Conservation (phyloP, 2,113 vertebrate species). For the Toxotes chatareus region DNA sequence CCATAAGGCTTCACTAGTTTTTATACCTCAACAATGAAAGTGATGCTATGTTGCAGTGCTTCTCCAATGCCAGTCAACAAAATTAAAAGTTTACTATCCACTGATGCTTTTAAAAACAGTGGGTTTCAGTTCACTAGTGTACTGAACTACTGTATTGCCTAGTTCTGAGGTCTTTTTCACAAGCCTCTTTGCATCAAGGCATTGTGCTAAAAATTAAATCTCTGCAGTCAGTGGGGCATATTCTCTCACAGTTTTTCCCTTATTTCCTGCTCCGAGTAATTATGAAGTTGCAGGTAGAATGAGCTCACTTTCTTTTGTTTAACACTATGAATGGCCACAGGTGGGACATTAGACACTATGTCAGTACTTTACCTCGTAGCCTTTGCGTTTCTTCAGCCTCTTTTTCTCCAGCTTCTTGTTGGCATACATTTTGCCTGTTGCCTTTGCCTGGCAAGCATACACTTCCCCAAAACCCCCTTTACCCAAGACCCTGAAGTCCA, state of each 20-base stretch:
- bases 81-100: slow-evolving; percentile 41
- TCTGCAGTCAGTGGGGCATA: slow-evolving; percentile 36
- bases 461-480: slow-evolving; percentile 87
- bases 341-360: background rate
- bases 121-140: background rate
- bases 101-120: slow-evolving; percentile 50
- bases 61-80: background rate
- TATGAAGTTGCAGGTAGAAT: background rate
- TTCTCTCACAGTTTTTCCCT: slow-evolving; percentile 16
- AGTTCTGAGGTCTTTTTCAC: slow-evolving; percentile 61
- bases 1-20: background rate
- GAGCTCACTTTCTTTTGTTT: background rate
- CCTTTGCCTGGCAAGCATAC: slow-evolving; percentile 84
- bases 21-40: background rate
- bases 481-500: slow-evolving; percentile 85
- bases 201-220: slow-evolving; percentile 52
- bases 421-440: slow-evolving; percentile 87
- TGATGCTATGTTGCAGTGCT: background rate
- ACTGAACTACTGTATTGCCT: slow-evolving; percentile 16
- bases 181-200: slow-evolving; percentile 74
- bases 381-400: slow-evolving; percentile 85
- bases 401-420: slow-evolving; percentile 88
- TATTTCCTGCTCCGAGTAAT: slow-evolving; percentile 1
- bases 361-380: slow-evolving; percentile 70
- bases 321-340: background rate